Percentiles rank a stretch among this genome's conserved stretches.
Evolutionary conservation across 2,888 invertebrate genomes (phyloP).

Genomic region (Pristionchus mayeri): DNA sequence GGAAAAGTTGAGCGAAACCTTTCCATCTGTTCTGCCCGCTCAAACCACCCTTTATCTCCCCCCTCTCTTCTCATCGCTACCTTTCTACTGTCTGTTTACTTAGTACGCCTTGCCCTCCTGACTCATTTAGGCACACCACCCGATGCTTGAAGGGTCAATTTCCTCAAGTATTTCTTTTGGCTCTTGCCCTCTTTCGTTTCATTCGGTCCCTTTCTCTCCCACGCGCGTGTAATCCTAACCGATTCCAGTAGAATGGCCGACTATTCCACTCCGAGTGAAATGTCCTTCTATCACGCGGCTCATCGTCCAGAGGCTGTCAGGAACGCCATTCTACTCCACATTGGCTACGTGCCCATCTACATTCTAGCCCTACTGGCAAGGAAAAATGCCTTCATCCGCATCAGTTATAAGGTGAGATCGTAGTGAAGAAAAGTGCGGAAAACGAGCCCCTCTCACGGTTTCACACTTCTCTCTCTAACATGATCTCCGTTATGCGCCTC

Average conservation of each 20-base stretch:
- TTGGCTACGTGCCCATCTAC: conserved; percentile 11
- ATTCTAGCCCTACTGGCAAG: not conserved
- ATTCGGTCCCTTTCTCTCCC: not conserved
- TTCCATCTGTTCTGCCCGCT: conserved; percentile 9
- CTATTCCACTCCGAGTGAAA: not conserved
- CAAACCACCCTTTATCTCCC: conserved; percentile 28
- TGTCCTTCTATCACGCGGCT: conserved; percentile 17
- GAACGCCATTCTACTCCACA: not conserved
- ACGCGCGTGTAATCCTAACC: conserved; percentile 1
- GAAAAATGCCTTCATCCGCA: not conserved
- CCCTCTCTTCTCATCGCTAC: not conserved
- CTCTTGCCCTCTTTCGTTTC: not conserved
- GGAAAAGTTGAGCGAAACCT: not conserved
- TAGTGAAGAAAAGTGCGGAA: not conserved
- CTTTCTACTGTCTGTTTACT: conserved; percentile 26
- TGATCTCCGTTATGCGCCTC: not conserved
- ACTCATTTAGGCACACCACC: conserved; percentile 1
- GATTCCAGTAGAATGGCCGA: not conserved
- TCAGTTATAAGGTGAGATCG: conserved; percentile 11
- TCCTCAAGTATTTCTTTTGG: conserved; percentile 30
- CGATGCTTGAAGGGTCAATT: not conserved
- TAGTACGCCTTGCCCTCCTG: conserved; percentile 1
- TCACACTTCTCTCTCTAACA: not conserved
- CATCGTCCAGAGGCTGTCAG: not conserved
- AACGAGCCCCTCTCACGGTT: too few relatives aligned